These are phyloP conservation scores for Atta colombica DNA, from an alignment of 1,140 invertebrate species.

Conservation along the genomic window DNA sequence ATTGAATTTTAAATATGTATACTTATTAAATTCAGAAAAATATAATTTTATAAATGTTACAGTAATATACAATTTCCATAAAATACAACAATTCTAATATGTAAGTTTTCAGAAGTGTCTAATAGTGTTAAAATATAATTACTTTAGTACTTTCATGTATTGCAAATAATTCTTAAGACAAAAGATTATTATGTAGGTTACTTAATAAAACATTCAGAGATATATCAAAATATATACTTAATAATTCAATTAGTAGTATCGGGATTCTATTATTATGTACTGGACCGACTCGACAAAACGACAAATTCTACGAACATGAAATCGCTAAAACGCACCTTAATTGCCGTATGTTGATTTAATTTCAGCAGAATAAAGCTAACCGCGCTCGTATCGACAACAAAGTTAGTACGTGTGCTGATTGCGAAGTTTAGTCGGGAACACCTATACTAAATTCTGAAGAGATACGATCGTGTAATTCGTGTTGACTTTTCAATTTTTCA, in stretches of 20 bases:
- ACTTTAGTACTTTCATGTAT: neutral
- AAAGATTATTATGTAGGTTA: neutral
- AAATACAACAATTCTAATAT: neutral
- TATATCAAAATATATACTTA: neutral
- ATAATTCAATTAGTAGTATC: neutral
- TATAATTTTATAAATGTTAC: neutral
- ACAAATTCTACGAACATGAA: conserved; percentile 9
- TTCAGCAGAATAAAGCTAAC: conserved; percentile 19
- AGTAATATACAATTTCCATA: neutral
- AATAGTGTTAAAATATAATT: no score
- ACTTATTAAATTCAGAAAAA: conserved; percentile 6
- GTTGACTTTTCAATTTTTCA: conserved; percentile 63
- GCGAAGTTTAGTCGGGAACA: conserved; percentile 28
- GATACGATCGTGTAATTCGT: conserved; percentile 53
- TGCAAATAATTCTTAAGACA: neutral
- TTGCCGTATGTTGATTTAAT: conserved; percentile 33
- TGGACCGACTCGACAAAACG: neutral
- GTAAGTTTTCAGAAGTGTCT: neutral
- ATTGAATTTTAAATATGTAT: neutral
- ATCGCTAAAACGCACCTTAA: conserved; percentile 24
- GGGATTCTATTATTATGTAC: conserved; percentile 4
- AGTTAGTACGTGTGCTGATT: conserved; percentile 42
- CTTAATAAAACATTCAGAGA: neutral
- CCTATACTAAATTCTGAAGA: conserved; percentile 54
- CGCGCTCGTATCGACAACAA: conserved; percentile 46